These are phyloP conservation scores for Erynnis tages DNA, from an alignment of 2,888 invertebrate genomes.

Conservation along the genomic window DNA sequence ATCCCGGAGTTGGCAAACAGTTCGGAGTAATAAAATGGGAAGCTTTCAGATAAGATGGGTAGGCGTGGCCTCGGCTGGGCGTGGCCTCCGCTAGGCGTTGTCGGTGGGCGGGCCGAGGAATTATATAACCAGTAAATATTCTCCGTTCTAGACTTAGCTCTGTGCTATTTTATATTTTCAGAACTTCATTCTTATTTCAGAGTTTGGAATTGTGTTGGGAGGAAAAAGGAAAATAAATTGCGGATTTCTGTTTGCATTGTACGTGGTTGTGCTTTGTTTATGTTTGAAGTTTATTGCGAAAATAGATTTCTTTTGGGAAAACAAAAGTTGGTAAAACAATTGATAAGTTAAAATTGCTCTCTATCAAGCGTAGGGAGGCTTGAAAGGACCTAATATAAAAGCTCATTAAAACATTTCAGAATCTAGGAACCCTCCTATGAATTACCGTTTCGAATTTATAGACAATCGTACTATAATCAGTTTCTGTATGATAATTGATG, in stretches of 20 bases:
- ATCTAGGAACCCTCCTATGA: too few relatives aligned
- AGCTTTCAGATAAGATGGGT: slow-evolving; percentile 29
- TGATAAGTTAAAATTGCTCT: too few relatives aligned
- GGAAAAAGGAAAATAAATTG: slow-evolving; percentile 4
- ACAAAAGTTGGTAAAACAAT: too few relatives aligned
- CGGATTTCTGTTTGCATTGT: neutral
- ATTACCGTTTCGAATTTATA: too few relatives aligned
- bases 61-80: slow-evolving; percentile 42
- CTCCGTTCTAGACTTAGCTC: neutral
- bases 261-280: neutral
- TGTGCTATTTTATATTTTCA: neutral
- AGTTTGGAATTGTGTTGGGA: neutral
- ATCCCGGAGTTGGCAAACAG: slow-evolving; percentile 16
- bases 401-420: too few relatives aligned
- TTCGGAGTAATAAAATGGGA: slow-evolving; percentile 31
- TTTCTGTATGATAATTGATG: too few relatives aligned
- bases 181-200: slow-evolving; percentile 2
- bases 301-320: too few relatives aligned
- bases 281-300: neutral
- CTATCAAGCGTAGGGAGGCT: too few relatives aligned
- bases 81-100: too few relatives aligned
- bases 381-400: too few relatives aligned
- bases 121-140: slow-evolving; percentile 14
- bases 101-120: slow-evolving; percentile 47
- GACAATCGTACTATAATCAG: too few relatives aligned